Conservation (phyloP, 2,888 invertebrate species). For the Marronus borbonicus region DNA sequence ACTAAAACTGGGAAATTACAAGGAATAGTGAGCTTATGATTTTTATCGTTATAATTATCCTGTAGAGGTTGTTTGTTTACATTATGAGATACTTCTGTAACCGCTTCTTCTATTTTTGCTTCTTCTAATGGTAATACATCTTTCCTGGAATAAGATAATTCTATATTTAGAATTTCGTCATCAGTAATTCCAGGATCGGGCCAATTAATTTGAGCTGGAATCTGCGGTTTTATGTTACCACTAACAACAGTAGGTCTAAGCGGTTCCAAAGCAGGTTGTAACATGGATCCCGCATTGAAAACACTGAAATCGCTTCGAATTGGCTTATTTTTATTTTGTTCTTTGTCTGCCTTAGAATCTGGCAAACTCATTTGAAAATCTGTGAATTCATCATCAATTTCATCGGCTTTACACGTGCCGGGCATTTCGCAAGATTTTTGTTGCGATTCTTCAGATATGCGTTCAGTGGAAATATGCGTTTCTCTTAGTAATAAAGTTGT, state of each 20-base stretch:
- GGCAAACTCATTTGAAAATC: conserved; percentile 66
- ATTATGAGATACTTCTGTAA: background rate
- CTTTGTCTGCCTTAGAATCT: background rate
- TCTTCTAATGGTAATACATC: conserved; percentile 6
- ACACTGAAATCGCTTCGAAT: conserved; percentile 5
- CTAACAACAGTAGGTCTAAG: conserved; percentile 58
- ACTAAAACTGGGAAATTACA: background rate
- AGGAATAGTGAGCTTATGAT: background rate
- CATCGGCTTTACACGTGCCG: conserved; percentile 10
- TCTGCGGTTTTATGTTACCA: background rate
- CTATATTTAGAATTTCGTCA: conserved; percentile 66
- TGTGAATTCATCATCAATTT: conserved; percentile 67
- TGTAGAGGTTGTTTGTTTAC: background rate
- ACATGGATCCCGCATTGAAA: conserved; percentile 5
- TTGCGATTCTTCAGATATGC: conserved; percentile 46
- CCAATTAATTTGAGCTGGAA: conserved; percentile 74
- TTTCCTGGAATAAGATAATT: conserved; percentile 60
- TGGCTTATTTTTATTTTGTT: background rate
- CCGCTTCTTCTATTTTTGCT: background rate
- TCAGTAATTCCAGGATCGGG: conserved; percentile 74
- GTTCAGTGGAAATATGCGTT: conserved; percentile 62
- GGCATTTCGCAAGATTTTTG: background rate
- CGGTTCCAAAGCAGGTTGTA: conserved; percentile 57
- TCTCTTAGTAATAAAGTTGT: conserved; percentile 64
- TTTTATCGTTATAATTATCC: background rate